Conservation (phyloP, 2,888 invertebrate species). For the Thelaira solivaga region DNA sequence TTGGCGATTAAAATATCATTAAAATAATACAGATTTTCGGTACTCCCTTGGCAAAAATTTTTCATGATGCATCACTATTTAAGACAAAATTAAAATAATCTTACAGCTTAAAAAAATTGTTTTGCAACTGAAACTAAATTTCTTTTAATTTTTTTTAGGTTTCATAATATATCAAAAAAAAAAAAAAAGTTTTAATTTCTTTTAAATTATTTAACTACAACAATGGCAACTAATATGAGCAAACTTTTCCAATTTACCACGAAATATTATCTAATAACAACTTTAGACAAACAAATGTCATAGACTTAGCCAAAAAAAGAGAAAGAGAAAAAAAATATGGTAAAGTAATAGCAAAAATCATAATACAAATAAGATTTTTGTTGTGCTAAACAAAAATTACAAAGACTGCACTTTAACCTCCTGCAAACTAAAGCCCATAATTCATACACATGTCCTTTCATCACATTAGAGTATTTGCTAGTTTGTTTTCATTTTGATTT, state of each 20-base stretch:
- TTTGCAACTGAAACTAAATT: too few species aligned
- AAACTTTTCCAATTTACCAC: constrained; percentile 56
- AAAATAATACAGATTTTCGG: too few species aligned
- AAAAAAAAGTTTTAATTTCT: constrained; percentile 12
- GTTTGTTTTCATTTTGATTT: neutral
- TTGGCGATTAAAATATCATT: too few species aligned
- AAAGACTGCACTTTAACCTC: constrained; percentile 46
- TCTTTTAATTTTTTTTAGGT: too few species aligned
- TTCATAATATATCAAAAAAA: too few species aligned
- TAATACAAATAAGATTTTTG: constrained; percentile 28
- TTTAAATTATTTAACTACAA: constrained; percentile 24
- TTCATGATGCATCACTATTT: too few species aligned
- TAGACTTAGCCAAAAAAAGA: constrained; percentile 42
- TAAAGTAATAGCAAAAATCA: constrained; percentile 14
- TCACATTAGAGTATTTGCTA: constrained; percentile 29
- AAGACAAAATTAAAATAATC: too few species aligned
- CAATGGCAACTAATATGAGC: constrained; percentile 1
- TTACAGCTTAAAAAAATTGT: too few species aligned
- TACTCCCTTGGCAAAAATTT: too few species aligned
- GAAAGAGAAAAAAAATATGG: too few species aligned
- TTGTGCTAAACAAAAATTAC: neutral
- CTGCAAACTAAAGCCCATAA: constrained; percentile 37
- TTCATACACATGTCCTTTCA: constrained; percentile 47
- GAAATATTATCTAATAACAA: constrained; percentile 56
- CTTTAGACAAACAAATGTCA: constrained; percentile 54